Base-by-base conservation (phyloP, 2,797 vertebrate genomes). In the Eurystomus glaucurus region DNA sequence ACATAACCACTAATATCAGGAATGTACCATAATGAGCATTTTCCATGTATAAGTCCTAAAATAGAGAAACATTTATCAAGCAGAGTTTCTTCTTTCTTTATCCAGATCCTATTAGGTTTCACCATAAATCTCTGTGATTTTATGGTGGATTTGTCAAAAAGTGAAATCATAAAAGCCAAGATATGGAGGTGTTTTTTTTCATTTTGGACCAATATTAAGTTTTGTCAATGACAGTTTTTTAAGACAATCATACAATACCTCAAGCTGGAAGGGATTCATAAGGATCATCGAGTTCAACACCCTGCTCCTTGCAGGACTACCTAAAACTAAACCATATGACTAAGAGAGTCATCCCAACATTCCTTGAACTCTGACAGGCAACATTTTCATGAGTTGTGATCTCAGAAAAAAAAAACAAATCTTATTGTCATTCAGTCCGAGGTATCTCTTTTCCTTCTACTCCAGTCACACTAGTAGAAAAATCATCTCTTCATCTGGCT, bases 221-320 rank as follows among this genome's bases (percentile, higher is more conserved):
- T 72, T 77, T 17, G 10, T 65, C 11, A 4, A 12, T 46, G 7
- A 6, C 37, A 37, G 4, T 35, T 62, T 68, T 79, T 64, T 9
- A 85, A 72, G 21, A 29, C 8, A 77, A n/a, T 14, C 20, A 43
- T 29, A 72, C 23, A 69, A 14, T 39, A 79, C 23, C 28, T 85
- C 0, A 1, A 68, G n/a, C 33, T 85, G 33, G 46, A 77, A 64
- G 26, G 17, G 26, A 43, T 37, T 14, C 5, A 23, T 43, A 46
- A 68, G 8, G 45, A 85, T 45, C 12, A 62, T 25, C 0, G 0
- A 71, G 17, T 66, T 54, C 48, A 62, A 28, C 5, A 25, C 12
- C 35, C 12, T 37, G 12, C 22, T 80, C 11, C 28, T 71, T 6
- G 1, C 20, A 74, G 45, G 10, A 78, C 39, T 39, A 50, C 29